Conservation (phyloP, 2,113 vertebrate species). For the Eulacestoma nigropectus region DNA sequence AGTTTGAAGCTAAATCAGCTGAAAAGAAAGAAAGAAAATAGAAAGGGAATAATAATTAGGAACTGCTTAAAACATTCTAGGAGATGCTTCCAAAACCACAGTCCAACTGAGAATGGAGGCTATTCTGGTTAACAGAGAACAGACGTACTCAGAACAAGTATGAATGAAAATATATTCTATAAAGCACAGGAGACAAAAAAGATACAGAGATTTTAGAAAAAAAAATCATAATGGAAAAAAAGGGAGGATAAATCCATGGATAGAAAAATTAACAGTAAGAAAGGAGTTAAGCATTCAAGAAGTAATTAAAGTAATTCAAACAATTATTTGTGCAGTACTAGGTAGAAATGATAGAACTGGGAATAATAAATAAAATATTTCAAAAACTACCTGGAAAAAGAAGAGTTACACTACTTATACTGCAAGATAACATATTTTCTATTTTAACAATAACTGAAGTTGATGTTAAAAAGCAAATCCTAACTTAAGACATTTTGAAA, state of each 20-base stretch:
- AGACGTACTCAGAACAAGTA: not conserved
- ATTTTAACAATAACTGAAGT: not conserved
- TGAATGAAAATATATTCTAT: not conserved
- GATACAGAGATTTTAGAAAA: not conserved
- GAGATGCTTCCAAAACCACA: slow-evolving; percentile 10
- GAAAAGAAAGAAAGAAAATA: slow-evolving; percentile 24
- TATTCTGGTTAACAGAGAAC: slow-evolving; percentile 28
- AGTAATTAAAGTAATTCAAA: not conserved
- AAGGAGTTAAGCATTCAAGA: not conserved
- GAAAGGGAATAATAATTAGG: not conserved
- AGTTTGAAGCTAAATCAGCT: not conserved
- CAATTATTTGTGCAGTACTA: not conserved
- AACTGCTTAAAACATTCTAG: slow-evolving; percentile 3
- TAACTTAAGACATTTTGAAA: not conserved
- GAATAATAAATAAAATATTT: not conserved
- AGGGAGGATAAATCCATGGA: not conserved
- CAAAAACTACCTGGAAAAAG: not conserved
- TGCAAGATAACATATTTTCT: not conserved
- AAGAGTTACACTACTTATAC: not conserved
- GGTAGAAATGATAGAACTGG: not conserved
- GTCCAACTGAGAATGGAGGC: not conserved
- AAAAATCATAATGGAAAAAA: not conserved
- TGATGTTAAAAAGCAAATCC: not conserved
- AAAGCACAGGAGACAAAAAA: not conserved
- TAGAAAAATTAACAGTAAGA: not conserved